Evolutionary conservation across 2,888 invertebrate species (phyloP).

Genomic region (Oxyteleia sp.): DNA sequence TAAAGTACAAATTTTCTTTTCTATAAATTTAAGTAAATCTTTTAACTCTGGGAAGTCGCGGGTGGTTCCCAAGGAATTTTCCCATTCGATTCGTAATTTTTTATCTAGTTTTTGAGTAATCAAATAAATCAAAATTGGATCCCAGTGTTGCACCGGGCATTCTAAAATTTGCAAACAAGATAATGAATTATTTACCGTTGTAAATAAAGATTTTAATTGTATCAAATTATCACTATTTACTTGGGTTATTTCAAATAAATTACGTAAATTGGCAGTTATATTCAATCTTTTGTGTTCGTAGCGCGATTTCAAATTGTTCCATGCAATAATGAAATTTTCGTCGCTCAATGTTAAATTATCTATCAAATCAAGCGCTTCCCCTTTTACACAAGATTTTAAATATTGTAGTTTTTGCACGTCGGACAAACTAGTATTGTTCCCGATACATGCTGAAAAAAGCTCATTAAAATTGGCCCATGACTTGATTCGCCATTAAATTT

Average conservation of each 20-base stretch:
- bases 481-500: not conserved
- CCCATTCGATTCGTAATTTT: not conserved
- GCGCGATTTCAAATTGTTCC: not conserved
- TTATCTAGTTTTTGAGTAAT: conserved; percentile 8
- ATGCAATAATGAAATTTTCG: not conserved
- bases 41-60: not conserved
- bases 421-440: not conserved
- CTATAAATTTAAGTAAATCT: not conserved
- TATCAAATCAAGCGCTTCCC: not conserved
- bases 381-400: not conserved
- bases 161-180: conserved; percentile 4
- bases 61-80: not conserved
- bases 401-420: conserved; percentile 4
- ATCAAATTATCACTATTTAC: not conserved
- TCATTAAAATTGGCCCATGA: conserved; percentile 1
- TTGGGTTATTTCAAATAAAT: not conserved
- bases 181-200: not conserved
- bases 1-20: conserved; percentile 2
- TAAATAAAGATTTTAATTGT: not conserved
- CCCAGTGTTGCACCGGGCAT: conserved; percentile 10
- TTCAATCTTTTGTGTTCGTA: conserved; percentile 7
- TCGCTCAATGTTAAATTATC: not conserved
- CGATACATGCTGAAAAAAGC: not conserved
- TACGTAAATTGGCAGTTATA: not conserved
- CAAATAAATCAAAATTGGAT: conserved; percentile 3